A percentile compares a stretch with the other conserved stretches of the same genome.
These are phyloP conservation scores for Drosophila mauritiana DNA, from an alignment of 1,140 invertebrate species.

Conservation along the genomic window DNA sequence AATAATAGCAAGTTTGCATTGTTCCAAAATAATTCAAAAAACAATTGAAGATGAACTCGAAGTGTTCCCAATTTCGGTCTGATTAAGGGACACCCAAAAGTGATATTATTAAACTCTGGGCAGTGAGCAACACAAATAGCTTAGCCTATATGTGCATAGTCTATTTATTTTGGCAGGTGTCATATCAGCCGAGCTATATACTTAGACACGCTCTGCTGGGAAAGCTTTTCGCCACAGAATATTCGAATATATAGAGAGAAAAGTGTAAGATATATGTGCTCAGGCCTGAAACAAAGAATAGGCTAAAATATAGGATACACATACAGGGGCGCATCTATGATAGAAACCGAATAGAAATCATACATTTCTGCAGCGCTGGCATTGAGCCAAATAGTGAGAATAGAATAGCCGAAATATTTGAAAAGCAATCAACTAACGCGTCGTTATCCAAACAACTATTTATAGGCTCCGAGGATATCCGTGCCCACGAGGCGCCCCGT, in stretches of 20 bases:
- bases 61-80: conserved; percentile 2
- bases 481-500: conserved; percentile 89
- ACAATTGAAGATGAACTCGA: neutral
- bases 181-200: conserved; percentile 56
- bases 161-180: conserved; percentile 77
- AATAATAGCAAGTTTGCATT: too few relatives aligned
- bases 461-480: conserved; percentile 94
- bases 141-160: conserved; percentile 35
- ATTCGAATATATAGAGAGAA: conserved; percentile 52
- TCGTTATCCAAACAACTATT: conserved; percentile 36
- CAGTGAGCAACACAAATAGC: conserved; percentile 56
- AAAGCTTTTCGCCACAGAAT: conserved; percentile 41
- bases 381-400: conserved; percentile 59
- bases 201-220: conserved; percentile 22
- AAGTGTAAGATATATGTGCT: conserved; percentile 73
- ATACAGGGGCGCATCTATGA: conserved; percentile 39
- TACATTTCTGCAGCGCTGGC: conserved; percentile 44
- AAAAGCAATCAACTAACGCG: conserved; percentile 60
- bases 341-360: conserved; percentile 67
- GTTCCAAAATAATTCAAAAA: too few relatives aligned
- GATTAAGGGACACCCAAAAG: conserved; percentile 1
- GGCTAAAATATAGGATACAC: conserved; percentile 44
- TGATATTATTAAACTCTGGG: conserved; percentile 22
- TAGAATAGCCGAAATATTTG: conserved; percentile 63
- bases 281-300: conserved; percentile 64